Evolutionary conservation across 2,797 vertebrate species (phyloP).

Genomic region (Coluber constrictor): DNA sequence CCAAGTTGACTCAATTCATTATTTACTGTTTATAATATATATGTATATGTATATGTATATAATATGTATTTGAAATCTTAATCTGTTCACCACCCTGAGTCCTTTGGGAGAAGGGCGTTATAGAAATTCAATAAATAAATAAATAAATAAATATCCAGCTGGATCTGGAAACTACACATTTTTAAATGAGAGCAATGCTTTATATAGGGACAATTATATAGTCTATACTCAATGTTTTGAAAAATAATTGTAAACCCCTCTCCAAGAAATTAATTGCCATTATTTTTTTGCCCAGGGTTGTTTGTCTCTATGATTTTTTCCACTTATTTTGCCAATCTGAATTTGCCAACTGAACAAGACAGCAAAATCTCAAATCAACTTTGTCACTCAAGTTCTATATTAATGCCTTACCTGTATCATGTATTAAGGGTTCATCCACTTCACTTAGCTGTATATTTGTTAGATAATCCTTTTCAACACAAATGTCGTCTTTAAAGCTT

Average conservation of each 20-base stretch:
- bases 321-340: background rate
- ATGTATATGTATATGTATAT: no score
- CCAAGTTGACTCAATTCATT: no score
- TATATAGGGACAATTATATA: background rate
- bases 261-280: background rate
- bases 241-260: background rate
- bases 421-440: constrained; percentile 15
- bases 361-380: background rate
- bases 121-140: no score
- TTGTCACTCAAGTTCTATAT: background rate
- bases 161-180: background rate
- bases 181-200: background rate
- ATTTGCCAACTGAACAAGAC: background rate
- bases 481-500: constrained; percentile 21
- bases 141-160: background rate
- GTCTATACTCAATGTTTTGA: background rate
- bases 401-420: constrained; percentile 53
- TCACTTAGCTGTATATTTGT: constrained; percentile 22
- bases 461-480: background rate
- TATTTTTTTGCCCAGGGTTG: background rate
- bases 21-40: no score
- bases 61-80: no score
- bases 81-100: no score
- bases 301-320: background rate
- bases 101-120: no score